Evolutionary conservation across 2,797 vertebrate genomes (phyloP).

Genomic region (Gymnoscopelus braueri): DNA sequence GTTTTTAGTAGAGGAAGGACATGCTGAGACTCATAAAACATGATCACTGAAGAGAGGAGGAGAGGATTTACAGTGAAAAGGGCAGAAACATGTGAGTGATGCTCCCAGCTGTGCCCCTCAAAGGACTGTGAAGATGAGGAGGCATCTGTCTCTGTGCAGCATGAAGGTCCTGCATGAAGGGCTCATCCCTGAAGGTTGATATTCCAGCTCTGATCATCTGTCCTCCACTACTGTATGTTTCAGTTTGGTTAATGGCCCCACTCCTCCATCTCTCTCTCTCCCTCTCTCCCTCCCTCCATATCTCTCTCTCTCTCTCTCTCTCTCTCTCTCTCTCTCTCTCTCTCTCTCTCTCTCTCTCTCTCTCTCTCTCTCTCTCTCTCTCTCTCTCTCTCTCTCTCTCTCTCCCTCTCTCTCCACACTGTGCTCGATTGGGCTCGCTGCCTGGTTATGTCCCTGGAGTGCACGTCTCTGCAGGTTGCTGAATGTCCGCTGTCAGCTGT

Average conservation of each 20-base stretch:
- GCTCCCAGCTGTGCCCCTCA: too few relatives aligned
- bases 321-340: neutral
- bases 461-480: slow-evolving; percentile 1
- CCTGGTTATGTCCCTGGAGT: slow-evolving; percentile 36
- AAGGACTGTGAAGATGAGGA: too few relatives aligned
- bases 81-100: neutral
- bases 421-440: slow-evolving; percentile 50
- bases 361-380: neutral
- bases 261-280: slow-evolving; percentile 15
- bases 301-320: too few relatives aligned
- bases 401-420: slow-evolving; percentile 17
- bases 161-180: slow-evolving; percentile 52
- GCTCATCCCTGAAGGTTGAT: slow-evolving; percentile 41
- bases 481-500: too few relatives aligned
- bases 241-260: slow-evolving; percentile 45
- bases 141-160: too few relatives aligned
- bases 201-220: slow-evolving; percentile 35
- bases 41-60: neutral
- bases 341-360: too few relatives aligned
- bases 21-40: neutral
- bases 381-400: slow-evolving; percentile 7
- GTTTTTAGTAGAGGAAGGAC: slow-evolving; percentile 3
- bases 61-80: neutral
- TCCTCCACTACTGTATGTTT: slow-evolving; percentile 36
- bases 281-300: neutral